Evolutionary conservation across 2,888 invertebrate species (phyloP).

Genomic region (Drosophila monieri): DNA sequence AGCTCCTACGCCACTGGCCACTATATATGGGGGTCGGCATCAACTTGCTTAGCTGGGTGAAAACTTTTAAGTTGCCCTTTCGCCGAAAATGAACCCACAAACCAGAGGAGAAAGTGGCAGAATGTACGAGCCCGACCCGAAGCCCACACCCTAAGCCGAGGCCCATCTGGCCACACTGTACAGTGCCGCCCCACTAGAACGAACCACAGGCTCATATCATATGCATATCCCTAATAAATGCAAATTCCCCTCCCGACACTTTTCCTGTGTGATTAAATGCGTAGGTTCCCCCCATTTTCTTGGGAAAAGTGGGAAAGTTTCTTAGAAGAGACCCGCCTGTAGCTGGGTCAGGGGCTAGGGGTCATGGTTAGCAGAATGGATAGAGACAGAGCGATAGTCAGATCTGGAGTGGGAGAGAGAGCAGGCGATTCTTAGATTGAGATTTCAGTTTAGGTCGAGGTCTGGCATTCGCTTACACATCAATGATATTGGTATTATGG

Average conservation of each 20-base stretch:
- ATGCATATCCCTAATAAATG: constrained; percentile 15
- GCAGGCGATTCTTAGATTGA: constrained; percentile 36
- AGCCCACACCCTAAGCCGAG: constrained; percentile 17
- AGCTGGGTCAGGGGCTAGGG: background rate
- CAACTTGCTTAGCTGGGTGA: constrained; percentile 51
- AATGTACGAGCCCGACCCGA: constrained; percentile 28
- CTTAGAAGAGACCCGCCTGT: constrained; percentile 8
- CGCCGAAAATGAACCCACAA: constrained; percentile 55
- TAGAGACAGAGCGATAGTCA: constrained; percentile 17
- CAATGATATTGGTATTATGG: constrained; percentile 32
- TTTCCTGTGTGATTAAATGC: constrained; percentile 11
- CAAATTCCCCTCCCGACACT: constrained; percentile 6
- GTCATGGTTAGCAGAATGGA: constrained; percentile 3
- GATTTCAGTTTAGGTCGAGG: constrained; percentile 25
- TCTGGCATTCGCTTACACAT: constrained; percentile 58
- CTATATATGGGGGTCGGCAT: constrained; percentile 42
- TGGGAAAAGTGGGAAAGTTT: background rate
- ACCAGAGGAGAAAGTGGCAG: constrained; percentile 51
- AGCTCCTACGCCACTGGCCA: constrained; percentile 7
- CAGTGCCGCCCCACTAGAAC: constrained; percentile 27
- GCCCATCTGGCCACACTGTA: constrained; percentile 8
- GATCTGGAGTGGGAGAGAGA: constrained; percentile 32
- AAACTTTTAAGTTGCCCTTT: constrained; percentile 61
- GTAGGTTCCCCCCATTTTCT: background rate
- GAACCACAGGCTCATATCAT: constrained; percentile 8